These are phyloP conservation scores for Dryomyza anilis DNA, from an alignment of 2,888 invertebrate genomes.

Conservation along the genomic window DNA sequence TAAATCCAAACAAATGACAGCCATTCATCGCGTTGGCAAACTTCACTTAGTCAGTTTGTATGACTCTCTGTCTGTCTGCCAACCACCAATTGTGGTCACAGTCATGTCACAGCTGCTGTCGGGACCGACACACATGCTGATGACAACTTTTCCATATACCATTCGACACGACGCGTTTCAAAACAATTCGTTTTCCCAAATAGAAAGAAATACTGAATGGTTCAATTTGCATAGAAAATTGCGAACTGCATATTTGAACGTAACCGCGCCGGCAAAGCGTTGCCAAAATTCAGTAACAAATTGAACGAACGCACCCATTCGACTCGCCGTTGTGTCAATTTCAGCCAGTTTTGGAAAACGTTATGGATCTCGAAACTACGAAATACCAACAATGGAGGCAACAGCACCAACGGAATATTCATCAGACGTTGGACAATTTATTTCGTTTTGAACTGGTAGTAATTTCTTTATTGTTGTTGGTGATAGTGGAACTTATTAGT, in stretches of 20 bases:
- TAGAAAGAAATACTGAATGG: too few relatives aligned
- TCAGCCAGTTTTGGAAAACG: too few relatives aligned
- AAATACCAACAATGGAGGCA: too few relatives aligned
- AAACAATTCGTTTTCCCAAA: too few relatives aligned
- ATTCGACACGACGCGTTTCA: too few relatives aligned
- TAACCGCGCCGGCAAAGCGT: not conserved
- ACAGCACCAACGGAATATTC: not conserved
- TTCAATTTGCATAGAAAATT: slow-evolving; percentile 1
- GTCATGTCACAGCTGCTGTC: not conserved
- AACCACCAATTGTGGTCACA: slow-evolving; percentile 2
- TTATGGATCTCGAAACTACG: too few relatives aligned
- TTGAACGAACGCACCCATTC: too few relatives aligned
- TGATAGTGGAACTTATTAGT: not conserved
- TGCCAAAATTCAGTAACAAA: too few relatives aligned
- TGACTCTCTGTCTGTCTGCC: too few relatives aligned
- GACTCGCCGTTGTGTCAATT: not conserved
- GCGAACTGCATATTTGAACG: slow-evolving; percentile 2
- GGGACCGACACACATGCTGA: not conserved
- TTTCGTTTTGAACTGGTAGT: not conserved
- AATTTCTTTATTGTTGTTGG: not conserved
- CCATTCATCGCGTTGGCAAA: not conserved
- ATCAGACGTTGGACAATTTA: not conserved
- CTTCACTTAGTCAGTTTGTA: too few relatives aligned
- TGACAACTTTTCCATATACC: too few relatives aligned
- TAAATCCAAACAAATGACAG: not conserved